These are phyloP conservation scores for Sebastes flavidus DNA, from an alignment of 2,797 vertebrate genomes.

Conservation along the genomic window DNA sequence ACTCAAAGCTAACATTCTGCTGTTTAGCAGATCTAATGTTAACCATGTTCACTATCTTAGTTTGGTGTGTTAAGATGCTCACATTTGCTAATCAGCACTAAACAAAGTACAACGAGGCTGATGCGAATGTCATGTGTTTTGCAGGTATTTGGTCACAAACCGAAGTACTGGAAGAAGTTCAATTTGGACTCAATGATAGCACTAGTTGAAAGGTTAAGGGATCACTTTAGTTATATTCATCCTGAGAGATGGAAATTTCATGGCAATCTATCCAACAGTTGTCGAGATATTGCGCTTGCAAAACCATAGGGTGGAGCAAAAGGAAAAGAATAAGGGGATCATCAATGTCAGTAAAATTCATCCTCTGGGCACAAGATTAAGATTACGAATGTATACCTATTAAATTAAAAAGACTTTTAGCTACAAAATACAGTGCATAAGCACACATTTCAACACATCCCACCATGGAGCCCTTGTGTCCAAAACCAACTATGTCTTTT, in stretches of 20 bases:
- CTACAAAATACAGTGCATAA: background rate
- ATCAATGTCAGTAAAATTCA: background rate
- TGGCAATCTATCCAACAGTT: background rate
- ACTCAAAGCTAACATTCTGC: background rate
- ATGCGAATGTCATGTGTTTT: background rate
- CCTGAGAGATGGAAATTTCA: background rate
- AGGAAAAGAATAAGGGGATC: background rate
- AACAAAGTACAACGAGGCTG: background rate
- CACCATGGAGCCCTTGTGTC: background rate
- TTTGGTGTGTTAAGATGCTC: no score
- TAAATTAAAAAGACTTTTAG: background rate
- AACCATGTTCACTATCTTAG: no score
- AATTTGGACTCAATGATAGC: no score
- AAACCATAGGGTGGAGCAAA: background rate
- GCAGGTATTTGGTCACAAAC: background rate
- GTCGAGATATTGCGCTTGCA: background rate
- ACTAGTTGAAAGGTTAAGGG: no score
- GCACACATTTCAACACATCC: background rate
- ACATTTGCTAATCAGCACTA: background rate
- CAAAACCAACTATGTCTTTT: background rate
- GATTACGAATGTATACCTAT: background rate
- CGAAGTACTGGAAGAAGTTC: background rate
- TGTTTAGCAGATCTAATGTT: background rate
- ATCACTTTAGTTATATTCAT: no score
- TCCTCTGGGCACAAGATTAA: no score